Evolutionary conservation across 2,113 vertebrate species (phyloP).

Genomic region (Sphyrna mokarran): DNA sequence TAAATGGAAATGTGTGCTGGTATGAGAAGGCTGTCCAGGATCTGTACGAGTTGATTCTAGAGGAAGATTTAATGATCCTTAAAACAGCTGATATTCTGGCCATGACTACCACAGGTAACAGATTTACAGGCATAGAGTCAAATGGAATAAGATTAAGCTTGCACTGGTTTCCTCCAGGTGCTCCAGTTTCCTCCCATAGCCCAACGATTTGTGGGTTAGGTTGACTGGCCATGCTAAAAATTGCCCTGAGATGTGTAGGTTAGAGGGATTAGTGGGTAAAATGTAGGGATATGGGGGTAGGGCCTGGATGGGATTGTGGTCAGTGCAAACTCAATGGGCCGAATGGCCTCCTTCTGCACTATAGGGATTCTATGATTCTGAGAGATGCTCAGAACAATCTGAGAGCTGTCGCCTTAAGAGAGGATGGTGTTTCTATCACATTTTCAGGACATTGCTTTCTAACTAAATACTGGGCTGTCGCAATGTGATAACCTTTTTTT

Average conservation of each 20-base stretch:
- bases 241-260: too few relatives aligned
- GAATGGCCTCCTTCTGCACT: too few relatives aligned
- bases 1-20: not conserved
- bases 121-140: not conserved
- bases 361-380: too few relatives aligned
- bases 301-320: too few relatives aligned
- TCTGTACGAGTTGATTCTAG: not conserved
- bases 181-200: too few relatives aligned
- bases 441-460: not conserved
- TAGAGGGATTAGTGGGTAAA: too few relatives aligned
- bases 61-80: conserved; percentile 16
- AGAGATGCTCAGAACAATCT: not conserved
- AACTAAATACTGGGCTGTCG: too few relatives aligned
- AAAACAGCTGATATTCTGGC: not conserved
- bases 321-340: too few relatives aligned
- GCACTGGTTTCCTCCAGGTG: too few relatives aligned
- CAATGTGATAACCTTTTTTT: not conserved
- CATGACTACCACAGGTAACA: conserved; percentile 35
- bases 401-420: not conserved
- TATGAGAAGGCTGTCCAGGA: not conserved
- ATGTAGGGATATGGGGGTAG: too few relatives aligned
- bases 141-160: not conserved
- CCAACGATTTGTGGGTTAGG: too few relatives aligned
- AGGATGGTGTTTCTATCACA: not conserved
- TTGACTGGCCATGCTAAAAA: too few relatives aligned